phyloP scores from a whole-genome alignment of 2,888 invertebrate species.

The Rhopalosiphum nymphaeae region DNA sequence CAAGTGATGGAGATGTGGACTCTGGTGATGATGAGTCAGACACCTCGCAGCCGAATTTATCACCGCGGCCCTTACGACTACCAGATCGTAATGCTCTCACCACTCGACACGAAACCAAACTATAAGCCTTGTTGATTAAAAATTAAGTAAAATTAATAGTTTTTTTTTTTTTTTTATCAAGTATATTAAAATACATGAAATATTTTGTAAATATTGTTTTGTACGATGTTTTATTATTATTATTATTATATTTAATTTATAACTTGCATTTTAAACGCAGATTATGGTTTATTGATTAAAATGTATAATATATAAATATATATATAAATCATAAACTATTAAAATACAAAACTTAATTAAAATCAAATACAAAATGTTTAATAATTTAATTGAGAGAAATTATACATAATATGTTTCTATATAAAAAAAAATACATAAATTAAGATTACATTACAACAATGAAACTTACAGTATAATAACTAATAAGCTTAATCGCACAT shows the following conservation, averaged over 20 bases:
- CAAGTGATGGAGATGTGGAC: conserved; percentile 89
- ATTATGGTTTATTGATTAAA: conserved; percentile 58
- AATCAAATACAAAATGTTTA: conserved; percentile 46
- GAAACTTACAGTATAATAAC: background rate
- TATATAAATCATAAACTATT: conserved; percentile 53
- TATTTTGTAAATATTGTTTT: conserved; percentile 61
- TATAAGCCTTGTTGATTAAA: conserved; percentile 69
- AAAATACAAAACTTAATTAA: conserved; percentile 58
- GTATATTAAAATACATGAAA: conserved; percentile 38
- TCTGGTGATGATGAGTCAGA: conserved; percentile 81
- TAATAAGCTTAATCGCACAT: conserved; percentile 45
- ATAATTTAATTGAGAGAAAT: conserved; percentile 61
- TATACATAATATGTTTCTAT: conserved; percentile 27
- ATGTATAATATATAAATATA: conserved; percentile 46
- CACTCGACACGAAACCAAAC: conserved; percentile 75
- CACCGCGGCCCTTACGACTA: conserved; percentile 71
- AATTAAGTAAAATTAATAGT: conserved; percentile 18
- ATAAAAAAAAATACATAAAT: conserved; percentile 47
- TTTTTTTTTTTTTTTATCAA: conserved; percentile 26
- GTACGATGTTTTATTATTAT: conserved; percentile 37
- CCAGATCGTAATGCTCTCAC: conserved; percentile 67
- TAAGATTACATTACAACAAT: conserved; percentile 26
- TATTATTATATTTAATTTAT: conserved; percentile 32
- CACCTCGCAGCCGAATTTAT: conserved; percentile 70
- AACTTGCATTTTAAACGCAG: conserved; percentile 31